Evolutionary conservation across 2,888 invertebrate genomes (phyloP), one percentile per base, ranked within the genome.

Genomic region (Malacosoma neustria): DNA sequence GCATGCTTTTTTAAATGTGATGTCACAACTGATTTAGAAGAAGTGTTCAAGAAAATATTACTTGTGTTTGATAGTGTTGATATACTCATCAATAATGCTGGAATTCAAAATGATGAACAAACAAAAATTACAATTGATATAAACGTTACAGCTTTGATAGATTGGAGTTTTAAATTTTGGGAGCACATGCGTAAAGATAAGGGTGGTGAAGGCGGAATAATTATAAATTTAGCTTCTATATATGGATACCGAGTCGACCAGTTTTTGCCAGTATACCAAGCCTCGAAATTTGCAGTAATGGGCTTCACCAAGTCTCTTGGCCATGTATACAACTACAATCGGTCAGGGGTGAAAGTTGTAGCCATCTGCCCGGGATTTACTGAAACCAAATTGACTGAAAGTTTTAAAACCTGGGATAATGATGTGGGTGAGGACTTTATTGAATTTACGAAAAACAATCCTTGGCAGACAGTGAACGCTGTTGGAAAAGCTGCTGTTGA

Each of bases 141-240:
- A 4, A 41, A 41, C 14, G 32, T 29, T 4, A 29, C 14, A 9
- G 32, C 34, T 22, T 7, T 29, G 3, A 34, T 38, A 1, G 13
- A 34, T 12, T 41, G 41, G 38, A 30, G 38, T 4, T 5, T 34
- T 5, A 36, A 41, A 32, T 41, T 38, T 13, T 30, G 14, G 29
- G 30, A 89, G 38, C 80, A 87, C 54, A 87, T 90, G 87, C 75
- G 88, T n/a, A 82, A 67, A 32, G 80, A 88, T 42, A 82, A 75
- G 37, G 81, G 86, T 0, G 89, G 88, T 0, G 65, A 71, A 29
- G 91, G 91, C 6, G 91, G 91, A 1, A 84, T 87, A 1, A 87
- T 92, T 33, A 76, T 92, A n/a, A 92, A 92, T 57, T 72, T 91
- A 13, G 82, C 89, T 1, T 90, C 91, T 0, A 86, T 89, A 13